phyloP scores from a whole-genome alignment of 2,888 invertebrate genomes.

The Netelia fuscicornis region DNA sequence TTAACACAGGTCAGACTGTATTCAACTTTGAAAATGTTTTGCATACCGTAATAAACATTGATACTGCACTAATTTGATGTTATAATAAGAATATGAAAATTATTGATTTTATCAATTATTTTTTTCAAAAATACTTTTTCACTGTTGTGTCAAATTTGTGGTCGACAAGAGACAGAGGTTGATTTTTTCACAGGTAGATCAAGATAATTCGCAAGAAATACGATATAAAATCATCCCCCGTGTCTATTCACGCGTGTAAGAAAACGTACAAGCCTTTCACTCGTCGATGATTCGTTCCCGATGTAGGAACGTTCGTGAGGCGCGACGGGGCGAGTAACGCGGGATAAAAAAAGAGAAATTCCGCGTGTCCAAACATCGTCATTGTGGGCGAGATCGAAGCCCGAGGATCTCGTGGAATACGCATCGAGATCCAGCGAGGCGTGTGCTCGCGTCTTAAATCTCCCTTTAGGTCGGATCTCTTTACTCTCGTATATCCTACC shows the following conservation, averaged over 20 bases:
- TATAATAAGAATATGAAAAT: neutral
- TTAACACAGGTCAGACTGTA: neutral
- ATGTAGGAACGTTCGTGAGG: neutral
- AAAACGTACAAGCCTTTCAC: constrained; percentile 76
- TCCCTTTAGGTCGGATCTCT: constrained; percentile 48
- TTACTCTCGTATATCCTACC: constrained; percentile 57
- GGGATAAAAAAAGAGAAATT: constrained; percentile 26
- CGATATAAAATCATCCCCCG: constrained; percentile 67
- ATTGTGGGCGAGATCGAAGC: constrained; percentile 70
- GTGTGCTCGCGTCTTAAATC: constrained; percentile 65
- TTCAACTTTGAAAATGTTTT: neutral
- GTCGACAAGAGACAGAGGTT: neutral
- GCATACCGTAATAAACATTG: too few species aligned
- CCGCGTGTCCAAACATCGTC: constrained; percentile 77
- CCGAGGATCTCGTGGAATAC: constrained; percentile 23
- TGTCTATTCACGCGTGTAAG: constrained; percentile 70
- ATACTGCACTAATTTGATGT: neutral
- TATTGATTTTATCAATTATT: neutral
- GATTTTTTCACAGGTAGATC: constrained; percentile 61
- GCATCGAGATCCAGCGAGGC: constrained; percentile 56
- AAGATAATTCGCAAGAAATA: constrained; percentile 63
- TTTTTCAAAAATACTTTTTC: neutral
- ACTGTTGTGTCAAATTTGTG: neutral
- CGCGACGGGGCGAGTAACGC: constrained; percentile 28
- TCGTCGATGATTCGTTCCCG: constrained; percentile 21